A percentile compares a stretch with the other conserved stretches of the same genome.
Conservation (phyloP, 2,888 invertebrate genomes). For the Pandemis cinnamomeana region DNA sequence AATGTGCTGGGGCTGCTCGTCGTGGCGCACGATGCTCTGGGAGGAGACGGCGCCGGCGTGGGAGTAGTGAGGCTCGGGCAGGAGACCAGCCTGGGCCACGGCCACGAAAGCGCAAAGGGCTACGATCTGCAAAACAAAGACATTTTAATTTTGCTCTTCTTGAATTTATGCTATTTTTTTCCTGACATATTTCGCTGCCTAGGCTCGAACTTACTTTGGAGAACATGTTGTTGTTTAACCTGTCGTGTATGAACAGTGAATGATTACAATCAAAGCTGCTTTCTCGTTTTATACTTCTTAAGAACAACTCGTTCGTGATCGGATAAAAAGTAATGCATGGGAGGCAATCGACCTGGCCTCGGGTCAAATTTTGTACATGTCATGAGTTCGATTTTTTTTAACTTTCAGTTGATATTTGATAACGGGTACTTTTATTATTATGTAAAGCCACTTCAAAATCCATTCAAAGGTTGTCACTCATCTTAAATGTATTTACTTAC, state of each 20-base stretch:
- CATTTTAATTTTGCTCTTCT: too few relatives aligned
- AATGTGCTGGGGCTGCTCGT: slow-evolving; percentile 52
- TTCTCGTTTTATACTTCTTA: slow-evolving; percentile 16
- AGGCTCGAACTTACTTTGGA: slow-evolving; percentile 41
- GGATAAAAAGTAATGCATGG: background rate
- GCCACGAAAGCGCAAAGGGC: slow-evolving; percentile 64
- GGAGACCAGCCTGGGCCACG: slow-evolving; percentile 65
- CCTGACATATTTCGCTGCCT: background rate
- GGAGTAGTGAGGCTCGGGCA: slow-evolving; percentile 68
- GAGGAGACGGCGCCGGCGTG: slow-evolving; percentile 67
- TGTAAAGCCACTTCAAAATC: too few relatives aligned
- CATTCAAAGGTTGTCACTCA: too few relatives aligned
- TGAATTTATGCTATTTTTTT: background rate
- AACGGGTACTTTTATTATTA: too few relatives aligned
- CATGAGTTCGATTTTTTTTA: background rate
- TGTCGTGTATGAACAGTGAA: slow-evolving; percentile 39
- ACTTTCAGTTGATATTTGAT: too few relatives aligned
- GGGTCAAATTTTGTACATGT: slow-evolving; percentile 6
- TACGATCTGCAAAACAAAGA: slow-evolving; percentile 55
- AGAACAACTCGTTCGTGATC: background rate
- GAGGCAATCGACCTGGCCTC: slow-evolving; percentile 14
- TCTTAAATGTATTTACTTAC: too few relatives aligned
- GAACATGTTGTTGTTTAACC: slow-evolving; percentile 37
- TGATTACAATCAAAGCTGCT: slow-evolving; percentile 3
- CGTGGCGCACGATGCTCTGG: slow-evolving; percentile 69